These are phyloP conservation scores for Caenorhabditis sulstoni DNA, from an alignment of 2,888 invertebrate species.

Conservation along the genomic window DNA sequence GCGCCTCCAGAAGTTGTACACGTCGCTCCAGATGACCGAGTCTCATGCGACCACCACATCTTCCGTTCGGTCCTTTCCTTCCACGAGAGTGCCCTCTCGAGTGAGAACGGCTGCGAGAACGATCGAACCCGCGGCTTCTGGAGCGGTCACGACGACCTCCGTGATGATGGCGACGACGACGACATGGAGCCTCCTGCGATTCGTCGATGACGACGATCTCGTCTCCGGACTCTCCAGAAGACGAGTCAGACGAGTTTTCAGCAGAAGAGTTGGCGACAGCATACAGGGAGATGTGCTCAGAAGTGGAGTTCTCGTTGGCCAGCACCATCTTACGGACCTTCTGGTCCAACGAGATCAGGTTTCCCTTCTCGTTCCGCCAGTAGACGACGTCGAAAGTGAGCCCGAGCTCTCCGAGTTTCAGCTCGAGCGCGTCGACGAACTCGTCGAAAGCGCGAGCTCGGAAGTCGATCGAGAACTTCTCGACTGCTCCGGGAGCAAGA, in stretches of 20 bases:
- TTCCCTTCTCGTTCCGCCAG: constrained; percentile 43
- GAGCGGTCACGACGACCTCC: constrained; percentile 9
- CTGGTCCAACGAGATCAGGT: constrained; percentile 22
- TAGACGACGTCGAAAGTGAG: constrained; percentile 23
- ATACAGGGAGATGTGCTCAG: constrained; percentile 8
- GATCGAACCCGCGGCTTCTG: constrained; percentile 30
- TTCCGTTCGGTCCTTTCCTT: not conserved
- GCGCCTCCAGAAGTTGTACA: constrained; percentile 7
- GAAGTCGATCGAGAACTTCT: constrained; percentile 25
- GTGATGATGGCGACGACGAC: constrained; percentile 14
- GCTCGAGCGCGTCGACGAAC: constrained; percentile 29
- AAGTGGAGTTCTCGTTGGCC: not conserved
- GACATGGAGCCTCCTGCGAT: not conserved
- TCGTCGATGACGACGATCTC: constrained; percentile 1
- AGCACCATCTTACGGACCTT: constrained; percentile 7
- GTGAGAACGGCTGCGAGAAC: constrained; percentile 22
- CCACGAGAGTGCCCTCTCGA: constrained; percentile 11
- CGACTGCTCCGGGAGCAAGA: constrained; percentile 36
- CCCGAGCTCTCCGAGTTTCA: constrained; percentile 37
- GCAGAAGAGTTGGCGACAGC: constrained; percentile 23
- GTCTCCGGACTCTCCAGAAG: constrained; percentile 32
- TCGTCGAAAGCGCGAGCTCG: constrained; percentile 12
- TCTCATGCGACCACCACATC: not conserved
- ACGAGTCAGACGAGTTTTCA: constrained; percentile 23
- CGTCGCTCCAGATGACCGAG: constrained; percentile 6